Evolutionary conservation across 2,888 invertebrate species (phyloP).

Genomic region (Macrosiphum euphorbiae): DNA sequence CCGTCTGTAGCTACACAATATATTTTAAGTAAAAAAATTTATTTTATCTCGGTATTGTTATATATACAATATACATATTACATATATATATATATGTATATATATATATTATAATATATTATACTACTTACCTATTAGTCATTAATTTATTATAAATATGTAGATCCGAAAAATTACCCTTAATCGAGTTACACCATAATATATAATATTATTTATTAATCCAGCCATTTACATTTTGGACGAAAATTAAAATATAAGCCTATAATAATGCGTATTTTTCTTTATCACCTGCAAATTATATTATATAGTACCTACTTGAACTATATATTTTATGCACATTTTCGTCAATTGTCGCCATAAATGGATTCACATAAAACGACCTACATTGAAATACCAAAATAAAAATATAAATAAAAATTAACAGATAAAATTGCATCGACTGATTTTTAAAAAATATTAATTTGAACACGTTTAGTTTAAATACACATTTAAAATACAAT

Average conservation of each 20-base stretch:
- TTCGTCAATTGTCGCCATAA: neutral
- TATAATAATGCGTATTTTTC: neutral
- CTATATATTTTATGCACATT: neutral
- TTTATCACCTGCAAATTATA: neutral
- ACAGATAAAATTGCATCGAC: neutral
- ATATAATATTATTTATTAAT: neutral
- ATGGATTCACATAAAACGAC: neutral
- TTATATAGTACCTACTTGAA: neutral
- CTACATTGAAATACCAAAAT: neutral
- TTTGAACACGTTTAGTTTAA: neutral
- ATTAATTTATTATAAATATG: neutral
- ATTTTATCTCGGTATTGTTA: neutral
- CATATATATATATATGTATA: too few species aligned
- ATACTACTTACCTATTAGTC: neutral
- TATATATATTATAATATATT: neutral
- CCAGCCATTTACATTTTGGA: neutral
- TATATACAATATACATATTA: too few species aligned
- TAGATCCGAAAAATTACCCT: neutral
- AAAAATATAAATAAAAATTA: too few species aligned
- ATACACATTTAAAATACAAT: neutral
- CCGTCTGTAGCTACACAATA: too few species aligned
- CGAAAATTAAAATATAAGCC: neutral
- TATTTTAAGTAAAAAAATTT: neutral
- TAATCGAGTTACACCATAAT: neutral
- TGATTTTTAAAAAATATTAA: neutral